Evolutionary conservation across 2,113 vertebrate species (phyloP).

Genomic region (Rynchops niger): DNA sequence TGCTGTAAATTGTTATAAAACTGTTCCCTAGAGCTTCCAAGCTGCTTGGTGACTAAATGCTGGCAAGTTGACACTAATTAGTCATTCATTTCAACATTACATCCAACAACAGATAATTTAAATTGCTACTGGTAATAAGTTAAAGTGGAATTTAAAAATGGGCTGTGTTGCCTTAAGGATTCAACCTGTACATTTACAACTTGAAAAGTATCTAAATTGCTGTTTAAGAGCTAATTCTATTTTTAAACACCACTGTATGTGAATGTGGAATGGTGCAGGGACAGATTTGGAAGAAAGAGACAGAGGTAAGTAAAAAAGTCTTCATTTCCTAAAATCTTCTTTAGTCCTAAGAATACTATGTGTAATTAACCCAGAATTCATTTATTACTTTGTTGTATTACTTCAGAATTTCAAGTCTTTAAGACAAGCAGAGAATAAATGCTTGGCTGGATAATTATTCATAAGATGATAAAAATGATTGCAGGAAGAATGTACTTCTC

Average conservation of each 20-base stretch:
- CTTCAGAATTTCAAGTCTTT: neutral
- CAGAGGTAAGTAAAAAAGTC: neutral
- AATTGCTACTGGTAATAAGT: constrained; percentile 60
- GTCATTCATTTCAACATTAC: constrained; percentile 54
- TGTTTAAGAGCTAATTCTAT: neutral
- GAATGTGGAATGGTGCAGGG: neutral
- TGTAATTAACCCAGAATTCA: neutral
- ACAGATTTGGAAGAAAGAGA: neutral
- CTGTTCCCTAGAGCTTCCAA: constrained; percentile 51
- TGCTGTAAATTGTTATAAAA: constrained; percentile 38
- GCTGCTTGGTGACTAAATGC: constrained; percentile 46
- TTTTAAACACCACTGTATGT: neutral
- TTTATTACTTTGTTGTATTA: neutral
- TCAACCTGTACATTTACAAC: neutral
- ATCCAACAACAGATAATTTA: constrained; percentile 49
- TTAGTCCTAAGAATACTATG: neutral
- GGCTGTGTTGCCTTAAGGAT: constrained; percentile 26
- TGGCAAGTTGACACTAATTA: constrained; percentile 65
- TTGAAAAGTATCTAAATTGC: neutral
- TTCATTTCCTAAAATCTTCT: neutral
- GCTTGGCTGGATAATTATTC: neutral
- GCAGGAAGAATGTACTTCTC: neutral
- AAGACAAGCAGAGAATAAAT: neutral
- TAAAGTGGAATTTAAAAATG: constrained; percentile 59
- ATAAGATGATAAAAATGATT: neutral